These are phyloP conservation scores for Amphipyra berbera DNA, from an alignment of 2,888 invertebrate genomes.

Conservation along the genomic window DNA sequence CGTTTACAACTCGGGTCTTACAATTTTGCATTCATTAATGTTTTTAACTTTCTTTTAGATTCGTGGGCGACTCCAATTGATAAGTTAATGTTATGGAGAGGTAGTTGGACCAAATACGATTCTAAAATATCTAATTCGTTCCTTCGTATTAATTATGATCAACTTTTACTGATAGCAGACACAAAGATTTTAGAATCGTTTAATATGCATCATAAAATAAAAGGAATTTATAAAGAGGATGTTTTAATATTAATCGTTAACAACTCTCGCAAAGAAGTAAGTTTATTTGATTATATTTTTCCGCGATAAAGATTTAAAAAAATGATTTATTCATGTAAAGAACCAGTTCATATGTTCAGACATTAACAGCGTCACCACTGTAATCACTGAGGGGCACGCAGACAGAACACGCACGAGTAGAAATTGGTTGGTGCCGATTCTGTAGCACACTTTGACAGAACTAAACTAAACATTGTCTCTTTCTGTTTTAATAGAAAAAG, in stretches of 20 bases:
- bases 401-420: too few relatives aligned
- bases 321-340: too few relatives aligned
- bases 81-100: constrained; percentile 77
- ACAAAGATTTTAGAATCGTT: constrained; percentile 77
- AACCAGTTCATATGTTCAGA: too few relatives aligned
- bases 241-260: constrained; percentile 74
- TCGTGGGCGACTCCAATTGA: constrained; percentile 68
- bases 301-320: too few relatives aligned
- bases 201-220: constrained; percentile 75
- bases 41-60: constrained; percentile 57
- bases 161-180: constrained; percentile 72
- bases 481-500: too few relatives aligned
- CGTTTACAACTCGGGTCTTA: neutral
- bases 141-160: constrained; percentile 74
- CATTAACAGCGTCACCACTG: too few relatives aligned
- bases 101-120: constrained; percentile 73
- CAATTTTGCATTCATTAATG: neutral
- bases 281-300: constrained; percentile 23
- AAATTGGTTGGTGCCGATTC: too few relatives aligned
- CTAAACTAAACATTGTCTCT: too few relatives aligned
- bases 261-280: constrained; percentile 66
- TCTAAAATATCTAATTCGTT: constrained; percentile 52
- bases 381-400: too few relatives aligned
- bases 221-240: constrained; percentile 79
- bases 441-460: too few relatives aligned